Evolutionary conservation across 2,113 vertebrate genomes (phyloP).

Genomic region (Tetrax tetrax): DNA sequence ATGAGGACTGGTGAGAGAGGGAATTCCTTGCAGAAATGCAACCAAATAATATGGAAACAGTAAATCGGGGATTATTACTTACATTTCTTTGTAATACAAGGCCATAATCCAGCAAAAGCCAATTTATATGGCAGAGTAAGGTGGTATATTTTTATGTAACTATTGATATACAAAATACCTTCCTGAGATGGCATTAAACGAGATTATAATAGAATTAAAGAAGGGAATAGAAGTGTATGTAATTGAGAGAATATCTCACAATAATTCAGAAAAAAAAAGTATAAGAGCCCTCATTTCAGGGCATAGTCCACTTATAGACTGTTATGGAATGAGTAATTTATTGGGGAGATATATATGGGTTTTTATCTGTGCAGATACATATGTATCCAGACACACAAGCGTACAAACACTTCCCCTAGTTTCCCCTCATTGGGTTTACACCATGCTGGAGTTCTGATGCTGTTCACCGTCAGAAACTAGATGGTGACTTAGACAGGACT

Average conservation of each 20-base stretch:
- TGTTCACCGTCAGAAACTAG: background rate
- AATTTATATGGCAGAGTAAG: background rate
- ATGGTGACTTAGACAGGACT: background rate
- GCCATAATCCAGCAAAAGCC: background rate
- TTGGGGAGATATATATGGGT: background rate
- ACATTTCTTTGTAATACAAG: background rate
- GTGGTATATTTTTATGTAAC: background rate
- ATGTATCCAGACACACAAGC: background rate
- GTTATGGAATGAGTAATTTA: background rate
- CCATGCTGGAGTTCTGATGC: background rate
- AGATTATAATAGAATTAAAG: background rate
- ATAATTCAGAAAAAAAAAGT: background rate
- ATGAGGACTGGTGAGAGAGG: background rate
- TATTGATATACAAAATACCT: background rate
- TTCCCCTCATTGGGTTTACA: background rate
- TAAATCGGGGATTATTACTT: background rate
- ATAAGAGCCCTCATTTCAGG: background rate
- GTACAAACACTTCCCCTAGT: background rate
- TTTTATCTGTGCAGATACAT: background rate
- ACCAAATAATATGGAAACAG: background rate
- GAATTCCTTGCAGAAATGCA: background rate
- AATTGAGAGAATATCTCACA: background rate
- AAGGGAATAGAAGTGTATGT: background rate
- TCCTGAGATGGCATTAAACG: background rate
- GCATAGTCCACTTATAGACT: background rate